These are phyloP conservation scores for Graptemys geographica DNA, from an alignment of 2,797 vertebrate genomes.

Conservation along the genomic window DNA sequence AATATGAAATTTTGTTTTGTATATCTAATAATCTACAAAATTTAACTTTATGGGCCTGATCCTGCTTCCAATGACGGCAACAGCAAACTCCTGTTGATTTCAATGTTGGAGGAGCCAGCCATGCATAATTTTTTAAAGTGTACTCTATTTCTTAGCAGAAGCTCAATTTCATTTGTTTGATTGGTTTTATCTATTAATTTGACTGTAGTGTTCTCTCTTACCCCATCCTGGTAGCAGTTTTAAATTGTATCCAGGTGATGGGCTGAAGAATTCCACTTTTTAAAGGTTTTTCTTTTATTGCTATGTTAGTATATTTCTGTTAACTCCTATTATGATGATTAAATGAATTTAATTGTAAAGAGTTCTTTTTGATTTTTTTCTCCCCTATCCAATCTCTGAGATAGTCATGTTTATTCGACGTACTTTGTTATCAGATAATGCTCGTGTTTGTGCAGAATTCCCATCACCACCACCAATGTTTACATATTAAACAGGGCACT, in stretches of 20 bases:
- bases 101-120: neutral
- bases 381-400: neutral
- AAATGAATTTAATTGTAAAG: neutral
- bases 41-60: neutral
- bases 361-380: neutral
- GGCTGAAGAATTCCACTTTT: neutral
- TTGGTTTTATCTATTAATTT: neutral
- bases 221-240: neutral
- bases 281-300: neutral
- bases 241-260: neutral
- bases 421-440: neutral
- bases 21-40: neutral
- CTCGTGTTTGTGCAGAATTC: neutral
- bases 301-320: neutral
- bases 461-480: neutral
- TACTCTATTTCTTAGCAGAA: neutral
- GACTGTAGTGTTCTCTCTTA: neutral
- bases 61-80: neutral
- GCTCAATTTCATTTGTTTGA: neutral
- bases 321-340: neutral
- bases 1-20: neutral
- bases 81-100: neutral
- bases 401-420: neutral
- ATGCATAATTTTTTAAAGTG: neutral
- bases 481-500: conserved; percentile 5